These are phyloP conservation scores for Amyelois transitella DNA, from an alignment of 1,140 invertebrate genomes.

Conservation along the genomic window DNA sequence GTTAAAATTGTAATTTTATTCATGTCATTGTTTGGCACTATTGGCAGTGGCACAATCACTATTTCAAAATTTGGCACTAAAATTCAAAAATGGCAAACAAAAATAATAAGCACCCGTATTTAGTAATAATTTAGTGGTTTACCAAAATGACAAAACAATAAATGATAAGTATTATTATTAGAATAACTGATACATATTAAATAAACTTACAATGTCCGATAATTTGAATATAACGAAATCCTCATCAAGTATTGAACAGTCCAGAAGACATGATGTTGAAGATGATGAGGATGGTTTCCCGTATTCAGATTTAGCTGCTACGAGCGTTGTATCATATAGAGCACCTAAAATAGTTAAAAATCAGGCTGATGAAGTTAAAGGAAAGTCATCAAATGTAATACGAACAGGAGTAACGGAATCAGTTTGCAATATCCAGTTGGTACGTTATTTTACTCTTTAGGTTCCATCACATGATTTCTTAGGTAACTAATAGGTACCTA, in stretches of 20 bases:
- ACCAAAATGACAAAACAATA: too few relatives aligned
- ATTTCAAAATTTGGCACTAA: slow-evolving; percentile 13
- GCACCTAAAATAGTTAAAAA: too few relatives aligned
- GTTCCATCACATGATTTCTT: too few relatives aligned
- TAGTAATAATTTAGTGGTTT: too few relatives aligned
- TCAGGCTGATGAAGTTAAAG: not conserved
- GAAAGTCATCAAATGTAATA: not conserved
- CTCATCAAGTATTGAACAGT: not conserved
- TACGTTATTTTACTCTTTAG: not conserved
- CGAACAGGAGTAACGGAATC: not conserved
- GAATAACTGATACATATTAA: too few relatives aligned
- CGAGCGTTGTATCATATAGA: not conserved
- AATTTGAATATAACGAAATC: not conserved
- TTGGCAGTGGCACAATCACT: too few relatives aligned
- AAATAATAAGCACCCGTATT: not conserved
- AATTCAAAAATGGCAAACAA: slow-evolving; percentile 22
- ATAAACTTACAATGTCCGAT: not conserved
- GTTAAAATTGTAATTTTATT: too few relatives aligned
- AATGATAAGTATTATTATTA: too few relatives aligned
- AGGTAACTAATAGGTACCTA: too few relatives aligned
- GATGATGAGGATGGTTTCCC: not conserved
- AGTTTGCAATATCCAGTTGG: not conserved
- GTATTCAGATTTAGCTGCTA: not conserved
- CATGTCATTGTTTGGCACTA: too few relatives aligned
- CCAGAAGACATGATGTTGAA: not conserved